Conservation (phyloP, 2,113 vertebrate genomes). For the Melanerpes aurifrons region DNA sequence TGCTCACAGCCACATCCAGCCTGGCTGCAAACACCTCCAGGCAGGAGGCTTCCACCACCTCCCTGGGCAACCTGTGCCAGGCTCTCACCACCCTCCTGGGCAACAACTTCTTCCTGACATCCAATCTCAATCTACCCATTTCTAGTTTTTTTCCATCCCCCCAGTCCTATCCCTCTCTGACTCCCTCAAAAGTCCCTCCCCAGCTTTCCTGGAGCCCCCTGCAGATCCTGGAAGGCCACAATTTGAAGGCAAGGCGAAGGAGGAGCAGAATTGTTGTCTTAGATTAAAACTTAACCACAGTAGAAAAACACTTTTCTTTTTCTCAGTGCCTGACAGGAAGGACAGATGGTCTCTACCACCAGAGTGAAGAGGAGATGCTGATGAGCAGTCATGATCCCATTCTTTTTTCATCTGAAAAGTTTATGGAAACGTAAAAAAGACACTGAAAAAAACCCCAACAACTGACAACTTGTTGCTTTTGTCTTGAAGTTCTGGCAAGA, state of each 20-base stretch:
- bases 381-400: background rate
- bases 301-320: background rate
- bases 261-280: background rate
- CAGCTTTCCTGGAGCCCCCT: too few relatives aligned
- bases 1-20: too few relatives aligned
- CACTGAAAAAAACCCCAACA: background rate
- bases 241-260: background rate
- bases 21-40: too few relatives aligned
- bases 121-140: too few relatives aligned
- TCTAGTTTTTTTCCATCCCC: too few relatives aligned
- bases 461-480: background rate
- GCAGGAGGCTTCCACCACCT: too few relatives aligned
- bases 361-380: background rate
- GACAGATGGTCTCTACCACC: background rate
- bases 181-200: too few relatives aligned
- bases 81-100: too few relatives aligned
- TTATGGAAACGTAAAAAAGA: background rate
- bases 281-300: background rate
- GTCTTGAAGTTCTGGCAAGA: background rate
- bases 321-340: background rate
- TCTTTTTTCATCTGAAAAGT: background rate
- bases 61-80: too few relatives aligned
- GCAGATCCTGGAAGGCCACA: too few relatives aligned
- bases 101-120: too few relatives aligned
- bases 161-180: too few relatives aligned